Base-by-base conservation (phyloP, 2,797 vertebrate genomes). In the Cynodonichthys magdalenae region DNA sequence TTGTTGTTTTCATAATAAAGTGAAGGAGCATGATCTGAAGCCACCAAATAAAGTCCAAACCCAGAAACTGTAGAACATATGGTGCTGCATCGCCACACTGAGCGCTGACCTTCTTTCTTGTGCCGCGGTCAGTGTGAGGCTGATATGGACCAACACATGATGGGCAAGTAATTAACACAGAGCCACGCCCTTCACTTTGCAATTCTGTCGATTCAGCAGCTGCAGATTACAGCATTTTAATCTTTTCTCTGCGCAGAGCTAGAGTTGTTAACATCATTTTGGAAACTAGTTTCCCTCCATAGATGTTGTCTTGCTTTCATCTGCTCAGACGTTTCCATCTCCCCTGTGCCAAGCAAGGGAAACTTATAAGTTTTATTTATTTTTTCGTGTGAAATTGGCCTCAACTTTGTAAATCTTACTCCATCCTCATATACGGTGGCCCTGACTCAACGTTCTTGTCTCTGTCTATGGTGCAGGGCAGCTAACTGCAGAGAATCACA, bases 181-280 rank as follows among this genome's bases (percentile, higher is more conserved):
- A 71, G 3, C 53, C 1, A 1, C 55, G 4, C 11, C 9, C 19
- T 29, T 70, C 39, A 0, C 53, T 53, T 54, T 59, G 63, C 49
- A 42, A 53, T 72, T 61, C 45, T 71, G 73, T 53, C 62, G 63
- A 80, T 49, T 76, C 82, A 71, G 76, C 81, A 80, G 74, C 68
- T 77, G 42, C 7, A 19, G 34, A 76, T 71, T 57, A 71, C 61
- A 56, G 54, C 15, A 9, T 66, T 66, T 65, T 50, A 55, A 68
- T 84, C 66, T 68, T 2, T 2, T 45, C 67, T 61, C 15, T 24
- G 48, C 14, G 39, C 62, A 15, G 51, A 59, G 59, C 19, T 24
- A 3, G 5, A 48, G 1, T 31, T 4, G 5, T 63, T 24, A 17
- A n/a, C n/a, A n/a, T n/a, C n/a, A n/a, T n/a, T n/a, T n/a, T n/a